Evolutionary conservation across 2,113 vertebrate genomes (phyloP), one percentile per base, ranked within the genome.

Genomic region (Sorex fumeus): DNA sequence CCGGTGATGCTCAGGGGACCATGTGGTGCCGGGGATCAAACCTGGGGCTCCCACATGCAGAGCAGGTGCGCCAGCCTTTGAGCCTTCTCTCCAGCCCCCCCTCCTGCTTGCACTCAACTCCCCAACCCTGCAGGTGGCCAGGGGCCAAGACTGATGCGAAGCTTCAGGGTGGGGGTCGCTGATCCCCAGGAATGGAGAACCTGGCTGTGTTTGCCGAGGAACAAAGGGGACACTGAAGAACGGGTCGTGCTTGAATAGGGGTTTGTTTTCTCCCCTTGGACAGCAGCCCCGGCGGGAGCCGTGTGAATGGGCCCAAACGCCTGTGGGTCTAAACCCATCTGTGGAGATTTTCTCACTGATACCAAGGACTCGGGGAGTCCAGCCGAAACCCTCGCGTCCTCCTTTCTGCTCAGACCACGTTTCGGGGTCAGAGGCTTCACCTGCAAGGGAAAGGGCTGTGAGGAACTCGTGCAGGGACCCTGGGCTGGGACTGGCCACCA

Each of bases 401-500:
- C 21, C 13, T 28, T 25, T 27, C 8, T 4, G n/a, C 11, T 50
- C 19, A 2, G 25, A 40, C 83, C 19, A 28, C 0, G 34, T 82
- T 15, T 87, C 53, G 69, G 57, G 60, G 70, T 64, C 60, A 83
- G 78, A 57, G 30, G 62, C 57, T 93, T 34, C 16, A 23, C 43
- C 32, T 4, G 1, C 40, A n/a, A 7, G 40, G 62, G 47, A 53
- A 43, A 28, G 32, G 57, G 0, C 76, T 16, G 23, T 47, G 53
- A 47, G 69, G 57, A 62, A 30, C 47, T 47, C 74, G 18, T 12
- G 45, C 7, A 45, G 67, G 16, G 30, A 1, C 0, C 62, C 32
- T 0, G 13, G 28, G 81, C 40, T 8, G 3, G 60, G 36, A 3
- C 62, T 3, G 19, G 60, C 30, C 0, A 0, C 0, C 1, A 82